A percentile compares a stretch with the other conserved stretches of the same genome.
Evolutionary conservation across 2,888 invertebrate genomes (phyloP).

Genomic region (Sceliomorpha sp.): DNA sequence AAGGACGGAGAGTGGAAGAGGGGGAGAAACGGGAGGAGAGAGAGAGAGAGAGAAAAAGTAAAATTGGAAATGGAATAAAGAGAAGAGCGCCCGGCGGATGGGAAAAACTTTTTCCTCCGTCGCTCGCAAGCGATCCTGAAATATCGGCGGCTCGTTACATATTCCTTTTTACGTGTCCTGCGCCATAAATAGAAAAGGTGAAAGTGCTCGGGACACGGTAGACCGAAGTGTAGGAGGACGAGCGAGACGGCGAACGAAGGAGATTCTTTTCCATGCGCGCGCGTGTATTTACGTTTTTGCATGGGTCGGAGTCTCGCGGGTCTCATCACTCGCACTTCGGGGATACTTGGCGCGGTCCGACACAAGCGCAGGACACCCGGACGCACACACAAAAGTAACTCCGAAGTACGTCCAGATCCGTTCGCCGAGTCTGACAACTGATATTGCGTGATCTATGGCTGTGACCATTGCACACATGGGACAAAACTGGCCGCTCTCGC

Average conservation of each 20-base stretch:
- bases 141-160: slow-evolving; percentile 78
- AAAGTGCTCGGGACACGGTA: slow-evolving; percentile 57
- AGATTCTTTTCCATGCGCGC: slow-evolving; percentile 26
- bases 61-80: slow-evolving; percentile 59
- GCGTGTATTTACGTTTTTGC: too few relatives aligned
- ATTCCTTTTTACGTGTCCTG: slow-evolving; percentile 78
- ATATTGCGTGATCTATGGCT: slow-evolving; percentile 80
- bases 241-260: slow-evolving; percentile 6
- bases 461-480: slow-evolving; percentile 79
- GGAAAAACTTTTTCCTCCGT: too few relatives aligned
- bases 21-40: slow-evolving; percentile 8
- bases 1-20: too few relatives aligned
- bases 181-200: slow-evolving; percentile 72
- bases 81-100: slow-evolving; percentile 49
- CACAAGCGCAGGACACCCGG: slow-evolving; percentile 54
- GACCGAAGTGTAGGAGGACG: slow-evolving; percentile 36
- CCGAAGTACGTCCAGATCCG: slow-evolving; percentile 45
- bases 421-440: slow-evolving; percentile 65
- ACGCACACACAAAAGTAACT: slow-evolving; percentile 33
- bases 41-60: slow-evolving; percentile 30
- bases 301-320: slow-evolving; percentile 69
- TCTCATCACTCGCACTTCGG: slow-evolving; percentile 79
- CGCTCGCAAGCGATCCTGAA: slow-evolving; percentile 66
- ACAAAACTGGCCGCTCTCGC: slow-evolving; percentile 69
- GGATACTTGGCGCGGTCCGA: slow-evolving; percentile 73